These are phyloP conservation scores for Erynnis tages DNA, from an alignment of 2,888 invertebrate species.

Conservation along the genomic window DNA sequence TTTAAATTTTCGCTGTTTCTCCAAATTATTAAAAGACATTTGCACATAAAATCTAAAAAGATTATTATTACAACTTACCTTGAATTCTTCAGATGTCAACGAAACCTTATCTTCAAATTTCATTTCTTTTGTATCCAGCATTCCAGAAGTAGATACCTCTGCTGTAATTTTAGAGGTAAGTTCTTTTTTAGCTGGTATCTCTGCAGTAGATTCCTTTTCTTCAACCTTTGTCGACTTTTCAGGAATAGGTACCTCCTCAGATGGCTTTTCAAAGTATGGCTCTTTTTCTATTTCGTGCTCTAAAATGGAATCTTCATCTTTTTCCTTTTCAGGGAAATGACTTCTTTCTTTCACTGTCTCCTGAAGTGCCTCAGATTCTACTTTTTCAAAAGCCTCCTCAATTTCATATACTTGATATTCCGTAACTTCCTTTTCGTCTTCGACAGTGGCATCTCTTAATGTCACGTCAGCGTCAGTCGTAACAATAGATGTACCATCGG, in stretches of 20 bases:
- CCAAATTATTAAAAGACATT: no score
- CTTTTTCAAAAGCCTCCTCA: not conserved
- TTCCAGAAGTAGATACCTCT: not conserved
- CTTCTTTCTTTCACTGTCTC: not conserved
- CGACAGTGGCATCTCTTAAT: not conserved
- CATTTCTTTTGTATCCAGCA: no score
- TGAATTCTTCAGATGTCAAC: no score
- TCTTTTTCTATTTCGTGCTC: not conserved
- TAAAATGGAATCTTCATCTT: constrained; percentile 11
- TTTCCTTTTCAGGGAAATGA: not conserved
- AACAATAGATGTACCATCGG: constrained; percentile 1
- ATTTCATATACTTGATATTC: constrained; percentile 1
- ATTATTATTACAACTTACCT: no score
- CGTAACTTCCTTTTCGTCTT: not conserved
- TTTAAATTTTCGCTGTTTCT: no score
- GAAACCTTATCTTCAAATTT: no score
- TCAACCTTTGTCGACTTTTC: not conserved
- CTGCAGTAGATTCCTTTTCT: constrained; percentile 21
- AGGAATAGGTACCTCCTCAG: constrained; percentile 17
- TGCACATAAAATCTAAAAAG: no score
- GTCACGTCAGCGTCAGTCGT: not conserved
- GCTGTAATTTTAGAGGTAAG: not conserved
- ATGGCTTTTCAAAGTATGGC: not conserved
- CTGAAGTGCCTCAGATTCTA: not conserved
- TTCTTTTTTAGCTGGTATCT: constrained; percentile 7